These are phyloP conservation scores for Lordiphosa stackelbergi DNA, from an alignment of 1,140 invertebrate species.

Conservation along the genomic window DNA sequence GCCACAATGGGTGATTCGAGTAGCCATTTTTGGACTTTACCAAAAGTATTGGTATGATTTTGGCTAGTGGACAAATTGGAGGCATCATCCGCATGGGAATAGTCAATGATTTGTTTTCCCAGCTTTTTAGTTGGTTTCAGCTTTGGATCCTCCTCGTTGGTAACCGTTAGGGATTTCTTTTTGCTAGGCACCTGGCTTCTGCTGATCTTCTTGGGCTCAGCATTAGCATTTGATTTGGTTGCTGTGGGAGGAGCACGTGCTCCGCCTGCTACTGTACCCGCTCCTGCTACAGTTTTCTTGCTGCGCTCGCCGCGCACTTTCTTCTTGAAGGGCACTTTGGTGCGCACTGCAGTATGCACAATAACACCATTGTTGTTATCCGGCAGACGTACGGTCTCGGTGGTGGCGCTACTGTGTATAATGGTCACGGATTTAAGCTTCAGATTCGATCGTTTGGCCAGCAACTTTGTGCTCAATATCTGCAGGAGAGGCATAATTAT, in stretches of 20 bases:
- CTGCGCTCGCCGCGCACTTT: constrained; percentile 84
- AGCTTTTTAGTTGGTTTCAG: constrained; percentile 63
- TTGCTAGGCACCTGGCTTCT: constrained; percentile 45
- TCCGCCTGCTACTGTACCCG: constrained; percentile 2
- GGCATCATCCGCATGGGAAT: constrained; percentile 76
- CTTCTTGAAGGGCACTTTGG: constrained; percentile 86
- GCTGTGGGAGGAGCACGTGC: not conserved
- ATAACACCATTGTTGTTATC: constrained; percentile 85
- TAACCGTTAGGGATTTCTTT: constrained; percentile 49
- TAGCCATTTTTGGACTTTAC: constrained; percentile 91
- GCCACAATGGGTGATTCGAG: constrained; percentile 82
- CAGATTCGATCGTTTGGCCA: constrained; percentile 86
- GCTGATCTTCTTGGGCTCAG: constrained; percentile 47
- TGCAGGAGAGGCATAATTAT: constrained; percentile 72
- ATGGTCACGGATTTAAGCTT: constrained; percentile 90
- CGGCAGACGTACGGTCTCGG: constrained; percentile 88
- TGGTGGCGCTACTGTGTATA: constrained; percentile 90
- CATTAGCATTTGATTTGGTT: constrained; percentile 29
- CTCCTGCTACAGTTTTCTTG: constrained; percentile 59
- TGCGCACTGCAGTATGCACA: constrained; percentile 84
- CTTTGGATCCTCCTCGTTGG: constrained; percentile 73
- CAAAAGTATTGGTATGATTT: constrained; percentile 84
- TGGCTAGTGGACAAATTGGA: constrained; percentile 79
- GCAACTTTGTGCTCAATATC: constrained; percentile 87
- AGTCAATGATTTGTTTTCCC: constrained; percentile 85